Base-by-base conservation (phyloP, 2,797 vertebrate species). In the Propithecus perrieri region DNA sequence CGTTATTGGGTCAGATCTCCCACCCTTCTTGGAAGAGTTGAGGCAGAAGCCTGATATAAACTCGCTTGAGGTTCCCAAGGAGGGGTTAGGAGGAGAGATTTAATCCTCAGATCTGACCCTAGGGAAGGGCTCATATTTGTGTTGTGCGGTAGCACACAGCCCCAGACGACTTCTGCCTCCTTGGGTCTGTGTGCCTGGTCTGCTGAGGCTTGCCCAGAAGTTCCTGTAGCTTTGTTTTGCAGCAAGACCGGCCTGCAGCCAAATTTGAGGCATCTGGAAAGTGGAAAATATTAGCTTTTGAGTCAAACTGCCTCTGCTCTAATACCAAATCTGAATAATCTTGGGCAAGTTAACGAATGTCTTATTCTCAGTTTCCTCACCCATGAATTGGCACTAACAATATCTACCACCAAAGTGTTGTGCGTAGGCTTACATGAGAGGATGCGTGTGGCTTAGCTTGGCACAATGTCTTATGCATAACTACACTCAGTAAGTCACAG, bases 171-270 rank as follows among this genome's bases (percentile, higher is more conserved):
- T 63, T 80, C 85, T 86, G 69, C 53, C 63, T 89, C 78, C 63
- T 41, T 50, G 50, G 22, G 35, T 69, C 78, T 14, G 5, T 26
- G 20, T 59, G 30, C 33, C 90, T 41, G 7, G 17, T n/a, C 53
- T n/a, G 14, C 75, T 57, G 48, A 93, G 9, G 5, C 72, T 90
- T 83, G 10, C 26, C n/a, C 76, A 53, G 71, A 80, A 88, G 65
- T 78, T 95, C 43, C 86, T 91, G 12, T 55, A n/a, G 67, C 67
- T 88, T 89, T n/a, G 48, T 48, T 90, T 71, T 90, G 57, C 33
- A 24, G 20, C 4, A 24, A 65, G 14, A 11, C 38, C 69, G 94
- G 33, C 61, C 17, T 81, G 13, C 4, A 85, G 30, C 53, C 71
- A 95, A 80, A 87, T 86, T 59, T 67, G 89, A 14, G 46, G 63